A percentile compares a stretch with the other conserved stretches of the same genome.
phyloP scores from a whole-genome alignment of 2,113 vertebrate genomes.

The Myxocyprinus asiaticus region DNA sequence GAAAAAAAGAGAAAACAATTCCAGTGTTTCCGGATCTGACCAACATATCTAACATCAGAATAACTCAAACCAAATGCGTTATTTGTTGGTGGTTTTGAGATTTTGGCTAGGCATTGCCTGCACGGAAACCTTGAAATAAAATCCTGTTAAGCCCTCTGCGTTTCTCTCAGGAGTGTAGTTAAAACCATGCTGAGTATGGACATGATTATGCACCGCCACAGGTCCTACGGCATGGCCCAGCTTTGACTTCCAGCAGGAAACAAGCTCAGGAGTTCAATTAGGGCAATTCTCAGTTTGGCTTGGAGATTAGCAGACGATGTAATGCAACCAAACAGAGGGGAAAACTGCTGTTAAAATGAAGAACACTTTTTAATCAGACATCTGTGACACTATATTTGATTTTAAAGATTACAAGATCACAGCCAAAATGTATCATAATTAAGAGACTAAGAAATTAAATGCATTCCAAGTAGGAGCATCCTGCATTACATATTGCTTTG shows the following conservation, averaged over 20 bases:
- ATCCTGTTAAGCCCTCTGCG: slow-evolving; percentile 68
- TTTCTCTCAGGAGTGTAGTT: slow-evolving; percentile 67
- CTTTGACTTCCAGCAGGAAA: slow-evolving; percentile 72
- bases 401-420: neutral
- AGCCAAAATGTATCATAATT: too few relatives aligned
- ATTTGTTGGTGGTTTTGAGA: slow-evolving; percentile 54
- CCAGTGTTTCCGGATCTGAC: slow-evolving; percentile 51
- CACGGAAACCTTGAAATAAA: slow-evolving; percentile 72
- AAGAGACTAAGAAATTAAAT: neutral
- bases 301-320: slow-evolving; percentile 28
- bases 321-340: neutral
- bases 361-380: neutral
- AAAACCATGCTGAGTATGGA: slow-evolving; percentile 68
- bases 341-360: neutral
- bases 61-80: slow-evolving; percentile 70
- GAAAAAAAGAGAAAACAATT: slow-evolving; percentile 36
- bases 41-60: slow-evolving; percentile 55
- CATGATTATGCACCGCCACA: slow-evolving; percentile 61
- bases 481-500: neutral
- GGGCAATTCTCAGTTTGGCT: slow-evolving; percentile 62
- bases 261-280: slow-evolving; percentile 66
- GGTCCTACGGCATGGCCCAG: slow-evolving; percentile 65
- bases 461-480: neutral
- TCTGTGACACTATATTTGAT: neutral
- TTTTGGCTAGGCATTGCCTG: slow-evolving; percentile 54